Base-by-base conservation (phyloP, 2,797 vertebrate species). In the Notolepis coatsorum region DNA sequence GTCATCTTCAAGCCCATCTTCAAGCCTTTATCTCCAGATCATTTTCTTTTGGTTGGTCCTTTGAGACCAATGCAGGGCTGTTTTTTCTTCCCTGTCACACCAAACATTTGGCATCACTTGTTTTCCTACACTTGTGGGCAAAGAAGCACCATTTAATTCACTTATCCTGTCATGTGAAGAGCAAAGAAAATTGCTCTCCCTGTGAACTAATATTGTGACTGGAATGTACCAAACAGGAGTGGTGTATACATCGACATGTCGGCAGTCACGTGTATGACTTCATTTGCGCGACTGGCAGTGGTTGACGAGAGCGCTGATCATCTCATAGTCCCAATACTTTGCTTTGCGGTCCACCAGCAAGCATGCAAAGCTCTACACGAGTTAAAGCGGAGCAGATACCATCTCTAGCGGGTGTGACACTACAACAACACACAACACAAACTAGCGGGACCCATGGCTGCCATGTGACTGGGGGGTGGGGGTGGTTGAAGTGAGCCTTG, bases 61-160 rank as follows among this genome's bases (percentile, higher is more conserved):
- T 15, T 46, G 55, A 84, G 75, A 85, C 67, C 79, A 81, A 85
- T 74, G 8, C 77, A 80, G 52, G 73, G 64, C 57, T 81, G 77
- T 86, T 86, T 87, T n/a, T n/a, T n/a, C n/a, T n/a, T n/a, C n/a
- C n/a, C 78, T 85, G 71, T 79, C 77, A 61, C 37, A 42, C 69
- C 73, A 77, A 83, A 85, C 87, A 85, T 86, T 85, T 85, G 87
- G 87, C 83, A 77, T 77, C 4, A n/a, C 23, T 84, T n/a, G n/a
- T n/a, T 87, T 91, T 71, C 68, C 73, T 77, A 73, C 70, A 77
- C 70, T 74, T 77, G 88, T 39, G 87, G 87, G 85, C 46, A 37
- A 63, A 83, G 70, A 82, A 79, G 79, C 75, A 79, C 73, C 82
- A 71, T 86, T 89, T 79, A 82, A 88, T 89, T 84, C 75, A 81